Evolutionary conservation across 2,888 invertebrate genomes (phyloP), one percentile per base, ranked within the genome.

Genomic region (Mantis religiosa): DNA sequence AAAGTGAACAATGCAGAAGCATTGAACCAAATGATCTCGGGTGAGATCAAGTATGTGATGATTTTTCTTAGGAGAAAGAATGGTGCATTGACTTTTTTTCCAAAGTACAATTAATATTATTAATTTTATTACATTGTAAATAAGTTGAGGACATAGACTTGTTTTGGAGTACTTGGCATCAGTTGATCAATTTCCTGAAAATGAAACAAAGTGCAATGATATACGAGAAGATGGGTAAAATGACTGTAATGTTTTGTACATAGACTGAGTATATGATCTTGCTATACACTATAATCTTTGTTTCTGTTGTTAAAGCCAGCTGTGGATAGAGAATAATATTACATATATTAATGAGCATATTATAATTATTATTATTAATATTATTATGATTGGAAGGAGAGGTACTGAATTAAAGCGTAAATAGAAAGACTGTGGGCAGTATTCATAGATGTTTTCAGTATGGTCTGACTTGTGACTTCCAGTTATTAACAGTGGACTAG

Each of bases 51-150:
- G 54, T 71, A 71, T 71, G 54, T 71, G 54, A 71, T 71, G 54
- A 71, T 71, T 71, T 71, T 71, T 71, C 54, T 71, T 71, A 71
- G 25, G 54, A 20, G 54, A 71, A 71, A 71, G 20, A 47, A 82
- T 87, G 87, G 87, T 87, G 87, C 86, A 87, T 87, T 47, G n/a
- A 54, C 82, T 82, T 87, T 86, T 87, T 87, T 87, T 71, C 54
- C 54, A 87, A 87, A 81, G 81, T 54, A 71, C 47, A 47, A 85
- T 54, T 85, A 54, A 71, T 71, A 71, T 71, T 71, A 71, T 71
- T 71, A 71, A 71, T 71, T 71, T 71, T 71, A 71, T 71, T 71
- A 71, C 20, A 71, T 6, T 71, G 54, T 71, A 71, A 71, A 71
- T 71, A 71, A 71, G 15, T 71, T 71, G 54, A 71, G 54, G 25